phyloP scores from a whole-genome alignment of 2,888 invertebrate genomes.

The Habrosyne pyritoides region DNA sequence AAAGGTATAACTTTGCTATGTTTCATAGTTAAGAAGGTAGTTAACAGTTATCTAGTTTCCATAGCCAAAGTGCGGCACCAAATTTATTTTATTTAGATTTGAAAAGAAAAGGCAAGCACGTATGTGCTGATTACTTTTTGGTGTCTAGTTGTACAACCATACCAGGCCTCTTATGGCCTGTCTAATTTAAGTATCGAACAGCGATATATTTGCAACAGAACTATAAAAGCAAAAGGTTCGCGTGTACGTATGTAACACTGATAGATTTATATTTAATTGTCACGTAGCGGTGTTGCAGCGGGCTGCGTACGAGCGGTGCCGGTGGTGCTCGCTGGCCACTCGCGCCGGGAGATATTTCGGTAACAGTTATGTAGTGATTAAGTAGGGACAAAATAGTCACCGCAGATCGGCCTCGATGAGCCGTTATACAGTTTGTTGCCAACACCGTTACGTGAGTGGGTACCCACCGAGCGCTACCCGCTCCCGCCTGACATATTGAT shows the following conservation, averaged over 20 bases:
- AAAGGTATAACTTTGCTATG: too few species aligned
- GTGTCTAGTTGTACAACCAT: background rate
- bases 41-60: too few species aligned
- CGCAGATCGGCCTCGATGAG: slow-evolving; percentile 24
- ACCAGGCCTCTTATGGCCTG: background rate
- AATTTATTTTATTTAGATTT: too few species aligned
- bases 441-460: slow-evolving; percentile 1
- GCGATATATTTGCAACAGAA: background rate
- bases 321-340: background rate
- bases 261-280: slow-evolving; percentile 9
- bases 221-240: background rate
- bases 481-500: slow-evolving; percentile 51
- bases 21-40: too few species aligned
- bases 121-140: too few species aligned
- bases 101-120: too few species aligned
- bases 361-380: slow-evolving; percentile 14
- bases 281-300: background rate
- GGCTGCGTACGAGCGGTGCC: background rate
- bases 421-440: slow-evolving; percentile 27
- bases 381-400: slow-evolving; percentile 22
- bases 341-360: slow-evolving; percentile 14
- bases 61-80: too few species aligned
- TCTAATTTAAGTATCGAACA: background rate
- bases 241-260: background rate
- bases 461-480: slow-evolving; percentile 17